Evolutionary conservation across 2,797 vertebrate genomes (phyloP).

Genomic region (Chloroceryle inda): DNA sequence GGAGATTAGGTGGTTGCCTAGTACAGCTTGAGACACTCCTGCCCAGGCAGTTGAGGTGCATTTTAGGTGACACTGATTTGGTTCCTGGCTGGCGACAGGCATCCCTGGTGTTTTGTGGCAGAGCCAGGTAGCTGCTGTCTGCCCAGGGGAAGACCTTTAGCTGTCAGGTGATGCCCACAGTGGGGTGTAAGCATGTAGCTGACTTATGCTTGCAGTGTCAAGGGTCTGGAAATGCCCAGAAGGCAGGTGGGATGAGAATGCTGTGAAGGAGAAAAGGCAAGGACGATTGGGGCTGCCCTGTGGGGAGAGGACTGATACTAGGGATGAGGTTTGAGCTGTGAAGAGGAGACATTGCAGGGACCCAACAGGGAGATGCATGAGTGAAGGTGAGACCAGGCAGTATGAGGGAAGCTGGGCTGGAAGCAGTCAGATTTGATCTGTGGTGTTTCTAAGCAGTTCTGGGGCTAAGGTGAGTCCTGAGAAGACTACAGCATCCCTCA

Average conservation of each 20-base stretch:
- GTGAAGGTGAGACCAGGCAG: neutral
- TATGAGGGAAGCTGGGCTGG: neutral
- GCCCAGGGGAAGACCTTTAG: neutral
- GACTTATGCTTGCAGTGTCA: neutral
- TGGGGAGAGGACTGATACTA: fast-evolving
- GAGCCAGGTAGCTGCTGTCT: neutral
- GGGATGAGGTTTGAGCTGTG: neutral
- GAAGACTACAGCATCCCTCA: neutral
- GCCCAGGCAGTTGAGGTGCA: neutral
- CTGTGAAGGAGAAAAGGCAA: neutral
- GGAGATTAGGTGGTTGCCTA: slow-evolving; percentile 38
- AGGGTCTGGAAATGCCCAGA: neutral
- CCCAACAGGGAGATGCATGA: neutral
- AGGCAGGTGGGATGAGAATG: neutral
- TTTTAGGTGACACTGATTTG: slow-evolving; percentile 21
- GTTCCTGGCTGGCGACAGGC: neutral
- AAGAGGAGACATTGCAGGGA: neutral
- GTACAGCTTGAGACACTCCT: neutral
- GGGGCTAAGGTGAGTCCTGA: neutral
- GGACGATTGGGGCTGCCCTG: neutral
- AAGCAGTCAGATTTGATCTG: neutral
- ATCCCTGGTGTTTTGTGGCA: neutral
- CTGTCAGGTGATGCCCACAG: fast-evolving
- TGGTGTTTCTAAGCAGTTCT: neutral
- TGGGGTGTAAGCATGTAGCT: fast-evolving